phyloP scores from a whole-genome alignment of 2,797 vertebrate genomes.

The Eulemur mongoz region DNA sequence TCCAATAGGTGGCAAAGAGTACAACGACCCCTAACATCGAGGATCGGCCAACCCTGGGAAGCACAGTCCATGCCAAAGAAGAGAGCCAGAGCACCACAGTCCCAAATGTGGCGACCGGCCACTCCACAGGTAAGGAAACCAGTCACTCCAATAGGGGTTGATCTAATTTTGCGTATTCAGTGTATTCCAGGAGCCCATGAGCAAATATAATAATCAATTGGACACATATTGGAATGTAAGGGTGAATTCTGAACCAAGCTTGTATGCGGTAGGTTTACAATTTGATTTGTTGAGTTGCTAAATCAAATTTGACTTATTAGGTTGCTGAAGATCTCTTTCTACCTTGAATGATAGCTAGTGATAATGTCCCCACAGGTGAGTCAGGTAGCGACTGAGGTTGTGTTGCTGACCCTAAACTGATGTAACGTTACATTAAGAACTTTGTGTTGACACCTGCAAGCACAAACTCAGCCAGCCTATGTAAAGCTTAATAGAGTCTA shows the following conservation, averaged over 20 bases:
- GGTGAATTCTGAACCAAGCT: neutral
- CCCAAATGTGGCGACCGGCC: neutral
- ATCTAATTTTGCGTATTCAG: neutral
- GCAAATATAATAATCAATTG: neutral
- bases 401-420: neutral
- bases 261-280: neutral
- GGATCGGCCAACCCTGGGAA: conserved; percentile 67
- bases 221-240: neutral
- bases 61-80: neutral
- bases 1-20: conserved; percentile 41
- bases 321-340: neutral
- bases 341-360: neutral
- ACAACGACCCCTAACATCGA: conserved; percentile 33
- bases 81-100: conserved; percentile 44
- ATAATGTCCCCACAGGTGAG: neutral
- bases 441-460: neutral
- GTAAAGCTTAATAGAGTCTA: neutral
- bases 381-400: neutral
- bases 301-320: neutral
- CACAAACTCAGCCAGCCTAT: neutral
- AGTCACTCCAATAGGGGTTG: neutral
- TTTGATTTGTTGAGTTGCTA: neutral
- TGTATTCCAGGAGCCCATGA: neutral
- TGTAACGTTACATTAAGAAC: neutral
- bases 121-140: conserved; percentile 66